Evolutionary conservation across 2,888 invertebrate species (phyloP), one percentile per base, ranked within the genome.

Genomic region (Pollenia griseotomentosa): DNA sequence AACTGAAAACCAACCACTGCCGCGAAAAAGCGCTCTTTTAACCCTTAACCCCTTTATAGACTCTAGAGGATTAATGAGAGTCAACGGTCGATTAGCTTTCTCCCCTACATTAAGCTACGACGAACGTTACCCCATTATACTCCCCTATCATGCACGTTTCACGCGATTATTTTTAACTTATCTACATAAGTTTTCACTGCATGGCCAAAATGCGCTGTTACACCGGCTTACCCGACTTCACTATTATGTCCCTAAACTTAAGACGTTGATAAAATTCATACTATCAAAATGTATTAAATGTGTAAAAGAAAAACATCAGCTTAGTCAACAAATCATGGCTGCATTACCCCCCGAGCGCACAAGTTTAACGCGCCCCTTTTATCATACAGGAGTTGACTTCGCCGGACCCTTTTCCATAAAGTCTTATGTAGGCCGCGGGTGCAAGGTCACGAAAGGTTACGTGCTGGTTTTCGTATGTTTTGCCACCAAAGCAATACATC

Each of bases 391-490:
- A 33, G 53, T 70, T 10, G 71, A 71, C 2, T 55, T 71, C 42
- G 71, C 55, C 40, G 55, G 55, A 16, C 53, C 16, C 11, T 71
- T 71, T 12, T 42, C 33, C 7, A n/a, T 71, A 11, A 71, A 71
- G 40, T 16, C 71, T 10, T 71, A 53, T 55, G 40, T 12, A 6
- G 55, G 71, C 1, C 71, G 71, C 6, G 55, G 55, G 12, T 73
- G 59, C 44, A 16, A 14, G 10, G 12, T 59, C 8, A 73, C 73
- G 19, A 59, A 73, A 23, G 73, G 46, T 10, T 59, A 73, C 42
- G 59, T 59, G 12, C 55, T 42, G 9, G 57, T 59, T 11, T 73
- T 73, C 19, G 48, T 59, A 1, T 70, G n/a, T n/a, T n/a, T n/a
- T n/a, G n/a, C n/a, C n/a, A n/a, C n/a, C n/a, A n/a, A n/a, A n/a